Percentiles rank a stretch among this genome's conserved stretches.
These are phyloP conservation scores for Chelonoidis abingdonii DNA, from an alignment of 2,113 vertebrate species.

Conservation along the genomic window DNA sequence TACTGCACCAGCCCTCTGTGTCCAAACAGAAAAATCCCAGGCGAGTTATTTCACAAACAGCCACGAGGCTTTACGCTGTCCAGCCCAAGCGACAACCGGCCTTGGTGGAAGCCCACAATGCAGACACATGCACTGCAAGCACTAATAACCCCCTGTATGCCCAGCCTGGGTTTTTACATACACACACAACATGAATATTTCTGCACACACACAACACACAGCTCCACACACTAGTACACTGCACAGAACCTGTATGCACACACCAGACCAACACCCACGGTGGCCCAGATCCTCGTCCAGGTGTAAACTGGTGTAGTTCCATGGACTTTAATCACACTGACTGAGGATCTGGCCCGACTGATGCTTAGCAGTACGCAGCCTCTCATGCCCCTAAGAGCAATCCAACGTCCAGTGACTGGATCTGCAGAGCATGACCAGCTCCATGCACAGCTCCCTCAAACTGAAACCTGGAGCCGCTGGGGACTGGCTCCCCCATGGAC, in stretches of 20 bases:
- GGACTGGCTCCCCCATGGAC: rapidly evolving
- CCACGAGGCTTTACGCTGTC: no score
- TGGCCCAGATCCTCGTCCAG: not conserved
- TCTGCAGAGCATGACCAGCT: not conserved
- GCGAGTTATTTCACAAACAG: not conserved
- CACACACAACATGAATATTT: no score
- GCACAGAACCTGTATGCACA: not conserved
- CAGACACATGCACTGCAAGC: not conserved
- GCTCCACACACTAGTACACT: not conserved
- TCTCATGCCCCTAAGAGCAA: not conserved
- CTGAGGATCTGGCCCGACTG: not conserved
- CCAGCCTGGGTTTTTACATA: not conserved
- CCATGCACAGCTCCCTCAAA: not conserved
- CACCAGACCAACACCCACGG: not conserved
- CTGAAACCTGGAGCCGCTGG: not conserved
- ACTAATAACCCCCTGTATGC: not conserved
- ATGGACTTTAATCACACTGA: not conserved
- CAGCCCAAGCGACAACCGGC: not conserved
- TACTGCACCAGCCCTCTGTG: not conserved
- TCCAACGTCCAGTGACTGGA: not conserved
- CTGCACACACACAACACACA: not conserved
- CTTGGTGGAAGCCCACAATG: not conserved
- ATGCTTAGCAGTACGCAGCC: not conserved
- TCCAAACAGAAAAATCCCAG: rapidly evolving
- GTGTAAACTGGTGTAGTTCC: not conserved